These are phyloP conservation scores for Platycercus adscitus DNA, from an alignment of 2,113 vertebrate genomes.

Conservation along the genomic window DNA sequence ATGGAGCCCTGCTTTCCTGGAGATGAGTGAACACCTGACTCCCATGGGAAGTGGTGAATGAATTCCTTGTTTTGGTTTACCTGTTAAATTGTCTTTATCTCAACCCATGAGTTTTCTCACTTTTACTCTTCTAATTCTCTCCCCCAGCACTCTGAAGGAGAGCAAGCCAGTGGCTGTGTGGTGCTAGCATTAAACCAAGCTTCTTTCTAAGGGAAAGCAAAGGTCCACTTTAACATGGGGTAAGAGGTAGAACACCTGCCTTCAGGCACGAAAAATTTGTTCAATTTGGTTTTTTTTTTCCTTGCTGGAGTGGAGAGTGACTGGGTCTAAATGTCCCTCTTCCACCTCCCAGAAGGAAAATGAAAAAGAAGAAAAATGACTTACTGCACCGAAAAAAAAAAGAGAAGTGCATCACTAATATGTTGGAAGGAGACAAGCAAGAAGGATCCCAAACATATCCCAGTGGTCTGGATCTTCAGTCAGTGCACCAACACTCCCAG, in stretches of 20 bases:
- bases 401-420: background rate
- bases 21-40: background rate
- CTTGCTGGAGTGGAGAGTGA: background rate
- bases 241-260: background rate
- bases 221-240: background rate
- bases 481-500: background rate
- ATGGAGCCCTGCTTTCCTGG: background rate
- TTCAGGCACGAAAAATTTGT: background rate
- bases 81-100: background rate
- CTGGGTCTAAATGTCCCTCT: background rate
- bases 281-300: accelerated
- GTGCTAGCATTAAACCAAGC: background rate
- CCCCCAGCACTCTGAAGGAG: background rate
- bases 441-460: background rate
- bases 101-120: background rate
- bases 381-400: background rate
- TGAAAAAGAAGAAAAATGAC: background rate
- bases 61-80: background rate
- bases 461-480: background rate
- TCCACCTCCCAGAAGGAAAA: background rate
- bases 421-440: accelerated
- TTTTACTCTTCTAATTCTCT: background rate
- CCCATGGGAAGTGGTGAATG: background rate
- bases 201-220: background rate
- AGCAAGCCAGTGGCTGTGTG: background rate